Evolutionary conservation across 2,888 invertebrate genomes (phyloP).

Genomic region (Amphipoea oculea): DNA sequence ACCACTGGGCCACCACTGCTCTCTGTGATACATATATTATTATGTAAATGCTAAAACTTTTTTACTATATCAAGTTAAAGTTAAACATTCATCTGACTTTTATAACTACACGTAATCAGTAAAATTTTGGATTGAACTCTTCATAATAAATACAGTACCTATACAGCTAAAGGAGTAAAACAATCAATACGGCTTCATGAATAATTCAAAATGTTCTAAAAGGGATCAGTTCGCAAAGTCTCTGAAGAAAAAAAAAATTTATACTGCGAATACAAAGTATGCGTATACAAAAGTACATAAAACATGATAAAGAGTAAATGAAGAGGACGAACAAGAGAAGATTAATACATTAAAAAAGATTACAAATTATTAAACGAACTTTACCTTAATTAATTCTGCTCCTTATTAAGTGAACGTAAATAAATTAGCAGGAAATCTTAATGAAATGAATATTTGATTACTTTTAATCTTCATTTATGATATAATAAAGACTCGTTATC

Average conservation of each 20-base stretch:
- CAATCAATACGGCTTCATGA: conserved; percentile 59
- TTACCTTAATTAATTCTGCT: conserved; percentile 14
- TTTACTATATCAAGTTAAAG: not conserved
- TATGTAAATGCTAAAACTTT: no score
- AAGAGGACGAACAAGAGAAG: conserved; percentile 2
- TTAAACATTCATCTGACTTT: not conserved
- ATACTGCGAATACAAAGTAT: conserved; percentile 53
- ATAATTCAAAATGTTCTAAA: conserved; percentile 59
- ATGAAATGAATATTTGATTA: conserved; percentile 29
- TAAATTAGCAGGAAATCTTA: conserved; percentile 34
- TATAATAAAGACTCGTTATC: not conserved
- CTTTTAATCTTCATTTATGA: conserved; percentile 12
- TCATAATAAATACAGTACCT: conserved; percentile 3
- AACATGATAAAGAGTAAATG: conserved; percentile 22
- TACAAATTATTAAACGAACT: conserved; percentile 8
- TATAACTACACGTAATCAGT: not conserved
- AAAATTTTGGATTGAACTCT: not conserved
- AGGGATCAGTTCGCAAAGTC: conserved; percentile 55
- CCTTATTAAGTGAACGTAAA: conserved; percentile 32
- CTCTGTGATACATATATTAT: not conserved
- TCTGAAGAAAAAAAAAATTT: conserved; percentile 55
- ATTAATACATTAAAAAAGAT: conserved; percentile 35
- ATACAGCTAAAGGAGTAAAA: conserved; percentile 34
- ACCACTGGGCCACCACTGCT: no score
- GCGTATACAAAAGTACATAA: conserved; percentile 25